Evolutionary conservation across 2,888 invertebrate genomes (phyloP).

Genomic region (Leptogaster cylindrica): DNA sequence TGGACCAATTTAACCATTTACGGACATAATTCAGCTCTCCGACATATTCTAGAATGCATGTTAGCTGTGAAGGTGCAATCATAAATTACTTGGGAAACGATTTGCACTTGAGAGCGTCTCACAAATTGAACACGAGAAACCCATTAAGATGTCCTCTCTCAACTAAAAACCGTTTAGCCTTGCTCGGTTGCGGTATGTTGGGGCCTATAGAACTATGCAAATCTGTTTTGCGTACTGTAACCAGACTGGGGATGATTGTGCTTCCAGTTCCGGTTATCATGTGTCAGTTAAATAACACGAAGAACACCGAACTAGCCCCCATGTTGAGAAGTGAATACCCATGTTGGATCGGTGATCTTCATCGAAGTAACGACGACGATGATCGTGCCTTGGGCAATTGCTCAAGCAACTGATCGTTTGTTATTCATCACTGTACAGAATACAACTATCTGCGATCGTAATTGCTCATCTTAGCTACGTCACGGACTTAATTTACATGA

Average conservation of each 20-base stretch:
- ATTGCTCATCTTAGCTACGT: slow-evolving; percentile 28
- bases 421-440: slow-evolving; percentile 26
- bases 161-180: slow-evolving; percentile 2
- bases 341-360: slow-evolving; percentile 35
- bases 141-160: slow-evolving; percentile 43
- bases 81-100: slow-evolving; percentile 42
- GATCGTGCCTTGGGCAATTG: slow-evolving; percentile 20
- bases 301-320: neutral
- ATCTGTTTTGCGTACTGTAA: no score
- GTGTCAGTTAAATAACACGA: slow-evolving; percentile 21
- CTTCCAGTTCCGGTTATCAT: slow-evolving; percentile 37
- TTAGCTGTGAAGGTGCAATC: slow-evolving; percentile 37
- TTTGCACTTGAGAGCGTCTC: slow-evolving; percentile 44
- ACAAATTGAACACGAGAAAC: slow-evolving; percentile 44
- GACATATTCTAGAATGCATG: slow-evolving; percentile 27
- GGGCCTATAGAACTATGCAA: slow-evolving; percentile 21
- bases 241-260: slow-evolving; percentile 9
- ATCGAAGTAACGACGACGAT: neutral
- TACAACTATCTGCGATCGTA: slow-evolving; percentile 22
- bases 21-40: slow-evolving; percentile 37
- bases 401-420: slow-evolving; percentile 1
- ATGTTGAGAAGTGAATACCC: slow-evolving; percentile 23
- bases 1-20: slow-evolving; percentile 42
- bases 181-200: neutral
- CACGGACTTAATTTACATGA: slow-evolving; percentile 33